These are phyloP conservation scores for Elmis aenea DNA, from an alignment of 2,888 invertebrate genomes.

Conservation along the genomic window DNA sequence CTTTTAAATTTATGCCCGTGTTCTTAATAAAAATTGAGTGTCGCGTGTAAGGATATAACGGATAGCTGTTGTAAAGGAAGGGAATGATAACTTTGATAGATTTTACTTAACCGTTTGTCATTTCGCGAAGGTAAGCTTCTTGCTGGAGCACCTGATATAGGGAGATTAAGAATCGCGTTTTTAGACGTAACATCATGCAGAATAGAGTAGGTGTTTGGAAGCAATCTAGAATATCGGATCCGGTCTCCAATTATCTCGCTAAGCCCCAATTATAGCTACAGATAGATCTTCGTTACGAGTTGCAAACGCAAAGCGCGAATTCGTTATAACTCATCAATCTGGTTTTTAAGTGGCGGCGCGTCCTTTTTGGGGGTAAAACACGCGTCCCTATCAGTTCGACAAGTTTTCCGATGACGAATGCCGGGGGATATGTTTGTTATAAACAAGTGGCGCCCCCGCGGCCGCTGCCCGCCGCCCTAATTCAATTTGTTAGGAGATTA, in stretches of 20 bases:
- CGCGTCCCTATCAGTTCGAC: constrained; percentile 23
- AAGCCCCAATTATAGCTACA: constrained; percentile 64
- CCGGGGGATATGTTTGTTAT: constrained; percentile 43
- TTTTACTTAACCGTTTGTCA: too few species aligned
- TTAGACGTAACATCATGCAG: too few species aligned
- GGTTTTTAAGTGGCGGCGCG: constrained; percentile 18
- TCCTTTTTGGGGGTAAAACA: not conserved
- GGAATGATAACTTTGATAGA: too few species aligned
- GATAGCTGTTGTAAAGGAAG: too few species aligned
- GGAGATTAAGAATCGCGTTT: too few species aligned
- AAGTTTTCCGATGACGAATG: constrained; percentile 43
- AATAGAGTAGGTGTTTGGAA: too few species aligned
- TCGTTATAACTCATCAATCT: constrained; percentile 25
- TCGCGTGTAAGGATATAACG: too few species aligned
- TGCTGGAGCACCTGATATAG: too few species aligned
- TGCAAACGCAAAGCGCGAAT: constrained; percentile 19
- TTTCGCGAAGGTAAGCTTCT: too few species aligned
- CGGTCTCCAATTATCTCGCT: constrained; percentile 66
- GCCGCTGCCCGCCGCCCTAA: constrained; percentile 44
- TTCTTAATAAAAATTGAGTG: too few species aligned
- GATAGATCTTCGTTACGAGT: constrained; percentile 47
- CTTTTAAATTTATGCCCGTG: too few species aligned
- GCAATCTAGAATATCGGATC: too few species aligned
- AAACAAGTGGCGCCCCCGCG: constrained; percentile 47
- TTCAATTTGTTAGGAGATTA: constrained; percentile 51